Evolutionary conservation across 2,113 vertebrate genomes (phyloP), one percentile per base, ranked within the genome.

Genomic region (Bufo bufo): DNA sequence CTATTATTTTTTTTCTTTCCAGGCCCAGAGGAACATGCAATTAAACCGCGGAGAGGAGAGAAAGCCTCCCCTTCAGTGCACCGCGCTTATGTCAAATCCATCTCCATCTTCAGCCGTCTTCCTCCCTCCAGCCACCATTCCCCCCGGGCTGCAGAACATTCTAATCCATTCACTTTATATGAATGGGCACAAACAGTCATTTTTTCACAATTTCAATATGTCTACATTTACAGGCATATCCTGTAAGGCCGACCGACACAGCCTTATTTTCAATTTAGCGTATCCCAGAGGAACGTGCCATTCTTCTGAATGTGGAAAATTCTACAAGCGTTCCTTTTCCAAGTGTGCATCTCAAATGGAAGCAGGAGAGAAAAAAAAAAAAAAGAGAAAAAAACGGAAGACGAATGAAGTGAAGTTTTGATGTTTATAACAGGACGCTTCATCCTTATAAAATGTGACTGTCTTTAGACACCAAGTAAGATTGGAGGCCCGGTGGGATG

Each of bases 221-320:
- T 96, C 96, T 95, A 95, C 94, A 97, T 98, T 96, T 97, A 97
- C 98, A 99, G 97, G 96, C 97, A 97, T 93, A 97, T 99, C 98
- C 98, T 99, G 98, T 98, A 96, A 95, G 95, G 97, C 52, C 94
- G 95, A 96, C 95, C 92, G 94, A 93, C 96, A 96, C 98, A 99
- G 98, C 95, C 97, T 97, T 97, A 96, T 96, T 97, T 99, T 99
- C 97, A 98, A 98, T 99, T 99, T 96, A 94, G 96, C 95, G 94
- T 96, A 95, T 98, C 97, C 97, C 97, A 0, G 79, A 93, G 97
- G 98, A 95, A 90, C 91, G 93, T 91, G 94, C 95, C 96, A 96
- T 97, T 97, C 95, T 96, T 94, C 94, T 93, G 93, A 95, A 96
- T 94, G 93, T 96, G 96, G 96, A 97, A 97, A 96, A 93, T 90